Evolutionary conservation across 2,888 invertebrate genomes (phyloP).

Genomic region (Xestia sexstrigata): DNA sequence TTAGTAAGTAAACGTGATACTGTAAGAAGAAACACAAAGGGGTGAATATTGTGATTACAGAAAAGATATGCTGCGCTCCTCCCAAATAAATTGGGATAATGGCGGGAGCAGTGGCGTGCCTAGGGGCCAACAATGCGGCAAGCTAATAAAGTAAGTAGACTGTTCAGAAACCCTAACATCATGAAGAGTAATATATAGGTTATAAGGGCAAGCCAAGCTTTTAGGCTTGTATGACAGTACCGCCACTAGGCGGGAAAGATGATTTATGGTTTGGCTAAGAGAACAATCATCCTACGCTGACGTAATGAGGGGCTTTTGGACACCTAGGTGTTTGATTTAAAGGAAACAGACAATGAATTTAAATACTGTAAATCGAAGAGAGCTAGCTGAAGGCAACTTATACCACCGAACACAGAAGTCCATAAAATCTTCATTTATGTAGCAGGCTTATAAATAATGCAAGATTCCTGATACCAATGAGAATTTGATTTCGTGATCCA

Average conservation of each 20-base stretch:
- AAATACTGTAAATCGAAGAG: not conserved
- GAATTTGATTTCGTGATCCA: conserved; percentile 37
- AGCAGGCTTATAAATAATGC: conserved; percentile 38
- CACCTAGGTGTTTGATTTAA: not conserved
- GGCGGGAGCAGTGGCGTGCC: not conserved
- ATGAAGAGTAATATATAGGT: no score
- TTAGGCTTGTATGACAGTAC: no score
- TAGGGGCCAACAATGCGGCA: no score
- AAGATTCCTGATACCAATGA: conserved; percentile 17
- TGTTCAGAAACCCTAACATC: no score
- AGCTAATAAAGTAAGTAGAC: no score
- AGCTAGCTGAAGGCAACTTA: not conserved
- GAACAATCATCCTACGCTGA: not conserved
- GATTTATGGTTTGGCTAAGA: no score
- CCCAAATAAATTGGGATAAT: not conserved
- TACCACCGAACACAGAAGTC: not conserved
- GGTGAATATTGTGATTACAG: not conserved
- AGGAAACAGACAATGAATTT: not conserved
- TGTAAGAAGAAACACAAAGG: not conserved
- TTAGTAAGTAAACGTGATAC: not conserved
- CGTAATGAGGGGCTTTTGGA: not conserved
- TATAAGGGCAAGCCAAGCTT: no score
- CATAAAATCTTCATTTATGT: conserved; percentile 23
- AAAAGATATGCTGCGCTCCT: no score
- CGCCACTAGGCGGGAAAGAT: not conserved